A percentile compares a stretch with the other conserved stretches of the same genome.
Evolutionary conservation across 2,797 vertebrate species (phyloP).

Genomic region (Brachymystax lenok): DNA sequence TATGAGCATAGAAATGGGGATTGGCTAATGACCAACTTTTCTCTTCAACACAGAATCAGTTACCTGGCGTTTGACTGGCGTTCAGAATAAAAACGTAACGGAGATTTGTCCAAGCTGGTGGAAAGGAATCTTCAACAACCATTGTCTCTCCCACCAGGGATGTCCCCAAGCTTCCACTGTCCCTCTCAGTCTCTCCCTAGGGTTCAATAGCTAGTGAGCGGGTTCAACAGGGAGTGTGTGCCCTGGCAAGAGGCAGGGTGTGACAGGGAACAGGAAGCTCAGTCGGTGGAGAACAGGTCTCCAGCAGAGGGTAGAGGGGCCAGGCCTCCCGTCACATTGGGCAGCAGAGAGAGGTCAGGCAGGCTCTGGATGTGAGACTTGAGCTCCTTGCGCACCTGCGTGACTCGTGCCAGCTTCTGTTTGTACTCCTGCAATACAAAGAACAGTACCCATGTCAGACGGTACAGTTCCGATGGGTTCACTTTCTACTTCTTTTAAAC

Average conservation of each 20-base stretch:
- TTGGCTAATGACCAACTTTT: constrained; percentile 19
- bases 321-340: constrained; percentile 94
- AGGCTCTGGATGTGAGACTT: constrained; percentile 99
- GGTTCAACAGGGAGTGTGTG: constrained; percentile 30
- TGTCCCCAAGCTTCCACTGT: constrained; percentile 30
- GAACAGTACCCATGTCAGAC: not conserved
- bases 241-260: constrained; percentile 30
- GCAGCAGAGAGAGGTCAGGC: constrained; percentile 94
- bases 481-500: not conserved
- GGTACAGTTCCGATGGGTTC: not conserved
- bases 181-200: constrained; percentile 24
- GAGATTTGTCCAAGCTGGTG: constrained; percentile 63
- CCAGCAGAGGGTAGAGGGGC: constrained; percentile 96
- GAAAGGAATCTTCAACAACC: constrained; percentile 58
- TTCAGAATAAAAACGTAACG: constrained; percentile 44
- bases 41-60: constrained; percentile 11
- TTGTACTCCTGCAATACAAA: constrained; percentile 87
- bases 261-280: constrained; percentile 49
- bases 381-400: constrained; percentile 96
- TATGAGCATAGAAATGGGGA: not conserved
- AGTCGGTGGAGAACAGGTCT: constrained; percentile 98
- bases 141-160: constrained; percentile 7
- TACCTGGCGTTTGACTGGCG: constrained; percentile 30
- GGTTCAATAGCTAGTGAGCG: constrained; percentile 31
- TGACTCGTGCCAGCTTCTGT: constrained; percentile 95